Evolutionary conservation across 2,888 invertebrate genomes (phyloP).

Genomic region (Ophioninae sp.): DNA sequence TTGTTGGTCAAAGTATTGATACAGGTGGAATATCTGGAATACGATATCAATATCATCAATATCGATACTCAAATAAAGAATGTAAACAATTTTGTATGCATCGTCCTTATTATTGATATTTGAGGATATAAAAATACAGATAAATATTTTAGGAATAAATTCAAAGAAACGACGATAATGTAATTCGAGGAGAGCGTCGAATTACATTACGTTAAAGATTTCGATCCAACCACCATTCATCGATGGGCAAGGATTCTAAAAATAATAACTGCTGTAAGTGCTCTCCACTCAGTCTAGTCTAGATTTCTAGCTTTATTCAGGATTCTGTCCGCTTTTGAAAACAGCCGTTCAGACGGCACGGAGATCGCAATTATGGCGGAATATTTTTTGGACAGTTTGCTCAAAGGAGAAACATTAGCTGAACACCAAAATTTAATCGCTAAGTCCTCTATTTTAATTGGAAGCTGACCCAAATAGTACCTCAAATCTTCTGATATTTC

Average conservation of each 20-base stretch:
- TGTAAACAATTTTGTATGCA: too few species aligned
- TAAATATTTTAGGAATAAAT: too few species aligned
- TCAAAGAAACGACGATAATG: too few species aligned
- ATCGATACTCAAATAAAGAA: too few species aligned
- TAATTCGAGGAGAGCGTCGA: too few species aligned
- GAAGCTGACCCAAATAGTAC: constrained; percentile 56
- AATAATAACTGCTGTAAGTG: too few species aligned
- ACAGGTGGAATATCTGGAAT: constrained; percentile 5
- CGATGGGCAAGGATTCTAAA: constrained; percentile 19
- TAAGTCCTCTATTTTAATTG: constrained; percentile 40
- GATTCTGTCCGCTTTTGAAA: constrained; percentile 55
- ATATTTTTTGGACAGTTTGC: constrained; percentile 48
- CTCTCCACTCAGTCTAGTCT: constrained; percentile 8
- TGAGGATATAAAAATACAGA: too few species aligned
- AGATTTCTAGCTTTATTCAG: constrained; percentile 20
- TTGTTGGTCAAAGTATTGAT: constrained; percentile 26
- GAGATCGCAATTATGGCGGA: constrained; percentile 51
- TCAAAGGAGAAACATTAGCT: constrained; percentile 28
- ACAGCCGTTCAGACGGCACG: constrained; percentile 58
- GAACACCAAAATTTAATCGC: too few species aligned
- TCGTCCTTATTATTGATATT: too few species aligned
- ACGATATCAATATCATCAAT: constrained; percentile 11
- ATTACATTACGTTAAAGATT: too few species aligned
- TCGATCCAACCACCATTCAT: constrained; percentile 7
- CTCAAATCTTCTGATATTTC: constrained; percentile 56